Conservation (phyloP, 2,113 vertebrate genomes). For the Perca fluviatilis region DNA sequence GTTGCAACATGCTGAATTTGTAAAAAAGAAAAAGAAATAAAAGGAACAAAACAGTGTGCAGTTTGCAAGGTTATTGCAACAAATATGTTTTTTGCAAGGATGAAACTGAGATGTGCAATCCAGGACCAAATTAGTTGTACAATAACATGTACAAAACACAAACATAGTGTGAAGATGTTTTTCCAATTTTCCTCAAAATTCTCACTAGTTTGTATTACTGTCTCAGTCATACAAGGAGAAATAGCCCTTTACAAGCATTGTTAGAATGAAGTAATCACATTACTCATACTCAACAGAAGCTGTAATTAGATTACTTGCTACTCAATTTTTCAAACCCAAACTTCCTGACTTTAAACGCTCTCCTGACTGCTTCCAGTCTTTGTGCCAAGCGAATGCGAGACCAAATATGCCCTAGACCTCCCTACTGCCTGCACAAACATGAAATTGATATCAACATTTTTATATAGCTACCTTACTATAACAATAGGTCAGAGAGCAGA, state of each 20-base stretch:
- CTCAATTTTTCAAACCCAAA: background rate
- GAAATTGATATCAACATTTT: background rate
- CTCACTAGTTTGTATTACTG: background rate
- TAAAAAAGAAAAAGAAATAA: background rate
- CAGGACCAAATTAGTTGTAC: background rate
- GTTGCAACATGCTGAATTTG: slow-evolving; percentile 12
- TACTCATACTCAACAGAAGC: background rate
- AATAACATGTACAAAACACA: background rate
- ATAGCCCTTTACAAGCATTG: background rate
- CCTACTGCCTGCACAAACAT: background rate
- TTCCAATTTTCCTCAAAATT: background rate
- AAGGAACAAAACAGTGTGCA: slow-evolving; percentile 34
- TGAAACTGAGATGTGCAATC: background rate
- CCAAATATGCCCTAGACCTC: background rate
- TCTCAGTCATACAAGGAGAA: background rate
- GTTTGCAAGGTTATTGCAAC: slow-evolving; percentile 41
- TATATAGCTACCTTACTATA: background rate
- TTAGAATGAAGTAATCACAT: background rate
- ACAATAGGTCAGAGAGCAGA: background rate
- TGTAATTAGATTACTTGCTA: background rate
- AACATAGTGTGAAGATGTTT: background rate
- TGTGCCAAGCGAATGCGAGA: background rate
- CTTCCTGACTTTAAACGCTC: background rate
- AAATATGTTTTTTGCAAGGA: slow-evolving; percentile 11
- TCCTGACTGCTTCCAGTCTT: background rate